Percentiles rank a stretch among this genome's conserved stretches.
These are phyloP conservation scores for Lasioglossum lativentre DNA, from an alignment of 2,888 invertebrate genomes.

Conservation along the genomic window DNA sequence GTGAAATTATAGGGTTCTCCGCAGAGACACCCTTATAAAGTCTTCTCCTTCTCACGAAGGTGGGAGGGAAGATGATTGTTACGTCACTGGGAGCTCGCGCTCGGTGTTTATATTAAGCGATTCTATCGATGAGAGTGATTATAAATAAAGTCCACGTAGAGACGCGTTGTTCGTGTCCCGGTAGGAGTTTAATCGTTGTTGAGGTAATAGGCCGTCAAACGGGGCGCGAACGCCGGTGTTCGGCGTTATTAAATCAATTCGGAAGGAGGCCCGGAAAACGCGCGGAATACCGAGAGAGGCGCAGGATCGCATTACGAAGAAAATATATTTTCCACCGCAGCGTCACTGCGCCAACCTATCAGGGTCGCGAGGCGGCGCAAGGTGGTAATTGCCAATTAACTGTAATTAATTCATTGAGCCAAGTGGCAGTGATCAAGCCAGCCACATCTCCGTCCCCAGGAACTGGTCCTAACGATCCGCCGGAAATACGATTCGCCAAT, in stretches of 20 bases:
- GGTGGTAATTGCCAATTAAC: slow-evolving; percentile 80
- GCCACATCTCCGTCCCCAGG: slow-evolving; percentile 47
- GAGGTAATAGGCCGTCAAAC: slow-evolving; percentile 36
- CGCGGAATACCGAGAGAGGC: slow-evolving; percentile 36
- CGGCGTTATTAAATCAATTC: slow-evolving; percentile 61
- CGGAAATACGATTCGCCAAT: slow-evolving; percentile 40
- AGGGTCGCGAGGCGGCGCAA: slow-evolving; percentile 64
- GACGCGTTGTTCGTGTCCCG: slow-evolving; percentile 27
- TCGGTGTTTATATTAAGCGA: slow-evolving; percentile 37
- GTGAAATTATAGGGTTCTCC: not conserved
- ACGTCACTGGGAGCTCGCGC: not conserved
- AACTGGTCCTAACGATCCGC: slow-evolving; percentile 44
- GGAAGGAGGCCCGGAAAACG: slow-evolving; percentile 46
- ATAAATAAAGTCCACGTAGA: slow-evolving; percentile 50
- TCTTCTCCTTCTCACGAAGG: not conserved
- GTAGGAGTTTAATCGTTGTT: slow-evolving; percentile 28
- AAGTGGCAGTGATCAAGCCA: slow-evolving; percentile 69
- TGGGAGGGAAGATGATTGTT: slow-evolving; percentile 20
- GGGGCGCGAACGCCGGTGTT: not conserved
- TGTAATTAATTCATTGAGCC: slow-evolving; percentile 80
- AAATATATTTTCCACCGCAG: slow-evolving; percentile 73
- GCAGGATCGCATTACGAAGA: slow-evolving; percentile 63
- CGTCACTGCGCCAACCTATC: slow-evolving; percentile 63
- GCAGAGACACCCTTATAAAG: not conserved
- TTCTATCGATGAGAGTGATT: slow-evolving; percentile 54